Base-by-base conservation (phyloP, 1,140 invertebrate genomes). In the Samia ricini region DNA sequence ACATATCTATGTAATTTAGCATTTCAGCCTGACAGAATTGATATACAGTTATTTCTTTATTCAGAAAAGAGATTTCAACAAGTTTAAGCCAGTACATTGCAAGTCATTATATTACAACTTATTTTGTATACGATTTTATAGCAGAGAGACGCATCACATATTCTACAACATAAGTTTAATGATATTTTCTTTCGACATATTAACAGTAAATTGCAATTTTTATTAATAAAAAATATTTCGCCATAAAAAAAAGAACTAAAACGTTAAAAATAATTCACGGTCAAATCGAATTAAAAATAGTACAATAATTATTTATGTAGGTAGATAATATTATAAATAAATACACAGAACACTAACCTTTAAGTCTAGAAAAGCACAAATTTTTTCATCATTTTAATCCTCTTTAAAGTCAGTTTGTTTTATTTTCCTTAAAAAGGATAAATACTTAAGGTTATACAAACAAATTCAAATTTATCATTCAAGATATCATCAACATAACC, bases 91-190 rank as follows among this genome's bases (percentile, higher is more conserved):
- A 77, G 2, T 82, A 77, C 54, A 50, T 83, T 10, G 66, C 69
- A 36, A 62, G 55, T 42, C 33, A 4, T 4, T 66, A 72, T 2
- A 83, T 74, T 48, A 49, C n/a, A 0, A 48, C 60, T 1, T 79
- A 74, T 23, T 64, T 72, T 8, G 68, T 73, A 6, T 87, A 87
- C 42, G 77, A 87, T 52, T 85, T 76, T 12, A 66, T 67, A 23
- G 59, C 65, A 7, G 84, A 87, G 23, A 75, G 84, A 33, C 68
- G 69, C 8, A 79, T 76, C 49, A 36, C 76, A 12, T 72, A 84
- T 57, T 62, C 69, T 15, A 84, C 81, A 7, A 84, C 79, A 81
- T 86, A 77, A 60, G 50, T 18, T 56, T 56, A 0, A 5, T 54
- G 15, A 15, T 36, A 7, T 15, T 36, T 36, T 36, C 33, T 7